These are phyloP conservation scores for Drosophila melanocephala DNA, from an alignment of 2,888 invertebrate species.

Conservation along the genomic window DNA sequence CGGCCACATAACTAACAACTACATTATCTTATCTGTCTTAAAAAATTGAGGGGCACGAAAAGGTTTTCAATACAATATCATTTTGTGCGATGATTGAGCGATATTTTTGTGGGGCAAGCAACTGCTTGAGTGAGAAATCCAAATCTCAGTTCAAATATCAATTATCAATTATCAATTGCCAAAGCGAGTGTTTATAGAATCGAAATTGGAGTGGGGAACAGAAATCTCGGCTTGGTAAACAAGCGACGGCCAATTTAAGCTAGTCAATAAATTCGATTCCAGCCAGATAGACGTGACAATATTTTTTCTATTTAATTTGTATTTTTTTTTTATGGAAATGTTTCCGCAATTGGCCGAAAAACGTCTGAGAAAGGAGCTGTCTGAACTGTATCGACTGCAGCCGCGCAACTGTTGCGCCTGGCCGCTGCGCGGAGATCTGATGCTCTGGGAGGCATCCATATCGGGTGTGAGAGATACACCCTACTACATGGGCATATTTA, in stretches of 20 bases:
- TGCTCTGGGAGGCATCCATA: slow-evolving; percentile 39
- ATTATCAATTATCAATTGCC: not conserved
- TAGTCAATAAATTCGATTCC: not conserved
- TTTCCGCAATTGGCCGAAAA: slow-evolving; percentile 14
- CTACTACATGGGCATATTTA: slow-evolving; percentile 35
- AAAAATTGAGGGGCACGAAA: not conserved
- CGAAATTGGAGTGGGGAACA: not conserved
- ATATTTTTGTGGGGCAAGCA: not conserved
- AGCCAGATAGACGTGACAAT: not conserved
- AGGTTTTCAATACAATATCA: not conserved
- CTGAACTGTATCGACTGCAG: not conserved
- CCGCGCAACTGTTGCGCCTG: slow-evolving; percentile 18
- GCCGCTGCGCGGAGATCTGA: slow-evolving; percentile 28
- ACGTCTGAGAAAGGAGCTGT: slow-evolving; percentile 31
- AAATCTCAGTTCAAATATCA: not conserved
- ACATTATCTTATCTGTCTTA: not conserved
- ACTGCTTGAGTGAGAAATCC: not conserved
- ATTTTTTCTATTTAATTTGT: too few species aligned
- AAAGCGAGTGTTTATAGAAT: not conserved
- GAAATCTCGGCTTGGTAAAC: not conserved
- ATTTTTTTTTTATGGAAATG: not conserved
- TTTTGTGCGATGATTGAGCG: not conserved
- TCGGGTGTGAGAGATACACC: slow-evolving; percentile 21
- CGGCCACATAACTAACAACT: not conserved
- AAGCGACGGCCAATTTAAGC: not conserved